Evolutionary conservation across 1,140 invertebrate species (phyloP).

Genomic region (Drosophila lacteicornis): DNA sequence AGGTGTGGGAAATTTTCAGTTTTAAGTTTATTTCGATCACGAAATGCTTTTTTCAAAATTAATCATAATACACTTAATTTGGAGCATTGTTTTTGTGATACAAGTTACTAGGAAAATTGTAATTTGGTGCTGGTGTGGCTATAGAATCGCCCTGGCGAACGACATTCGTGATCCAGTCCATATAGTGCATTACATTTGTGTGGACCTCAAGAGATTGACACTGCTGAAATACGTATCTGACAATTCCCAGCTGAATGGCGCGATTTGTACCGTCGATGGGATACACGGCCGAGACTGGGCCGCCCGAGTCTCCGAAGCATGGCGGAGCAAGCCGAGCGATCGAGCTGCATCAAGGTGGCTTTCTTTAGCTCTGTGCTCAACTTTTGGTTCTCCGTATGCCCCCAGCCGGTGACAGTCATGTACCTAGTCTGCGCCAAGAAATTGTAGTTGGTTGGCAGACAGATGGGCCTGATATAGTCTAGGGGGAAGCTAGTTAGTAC

Average conservation of each 20-base stretch:
- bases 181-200: conserved; percentile 13
- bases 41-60: no score
- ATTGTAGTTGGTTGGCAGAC: no score
- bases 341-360: not conserved
- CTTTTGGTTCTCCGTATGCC: not conserved
- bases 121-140: no score
- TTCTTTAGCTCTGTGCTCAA: not conserved
- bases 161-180: not conserved
- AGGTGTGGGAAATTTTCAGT: no score
- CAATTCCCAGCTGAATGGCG: conserved; percentile 5
- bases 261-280: not conserved
- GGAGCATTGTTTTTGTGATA: no score
- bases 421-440: no score
- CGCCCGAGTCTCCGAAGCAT: conserved; percentile 6
- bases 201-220: not conserved
- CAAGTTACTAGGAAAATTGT: no score
- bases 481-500: no score
- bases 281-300: not conserved
- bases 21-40: no score
- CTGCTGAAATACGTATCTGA: not conserved
- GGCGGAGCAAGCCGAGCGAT: not conserved
- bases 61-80: no score
- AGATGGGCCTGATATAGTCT: no score
- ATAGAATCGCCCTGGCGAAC: no score
- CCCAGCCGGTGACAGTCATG: conserved; percentile 9